These are phyloP conservation scores for Sebastes wilsoni DNA, from an alignment of 2,797 vertebrate genomes.

Conservation along the genomic window DNA sequence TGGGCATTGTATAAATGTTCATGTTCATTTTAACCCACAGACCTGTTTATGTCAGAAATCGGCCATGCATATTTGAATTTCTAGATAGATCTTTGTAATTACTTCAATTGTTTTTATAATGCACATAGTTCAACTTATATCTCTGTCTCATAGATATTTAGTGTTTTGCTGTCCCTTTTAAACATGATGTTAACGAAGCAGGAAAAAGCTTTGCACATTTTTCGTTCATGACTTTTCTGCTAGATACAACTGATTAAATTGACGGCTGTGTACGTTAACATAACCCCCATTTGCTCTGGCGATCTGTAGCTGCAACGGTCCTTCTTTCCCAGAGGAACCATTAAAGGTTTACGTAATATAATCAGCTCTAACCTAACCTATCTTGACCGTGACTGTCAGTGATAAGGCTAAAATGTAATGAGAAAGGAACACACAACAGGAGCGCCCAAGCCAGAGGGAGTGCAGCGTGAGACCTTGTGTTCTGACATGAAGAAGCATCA, in stretches of 20 bases:
- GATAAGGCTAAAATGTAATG: not conserved
- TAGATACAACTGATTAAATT: not conserved
- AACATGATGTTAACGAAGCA: not conserved
- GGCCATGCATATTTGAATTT: not conserved
- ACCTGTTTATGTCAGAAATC: not conserved
- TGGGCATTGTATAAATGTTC: not conserved
- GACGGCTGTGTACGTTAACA: not conserved
- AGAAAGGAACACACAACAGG: conserved; percentile 3
- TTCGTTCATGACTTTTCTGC: not conserved
- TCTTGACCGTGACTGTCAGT: not conserved
- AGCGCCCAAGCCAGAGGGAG: conserved; percentile 10
- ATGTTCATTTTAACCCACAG: not conserved
- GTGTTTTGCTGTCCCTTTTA: not conserved
- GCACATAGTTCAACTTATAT: not conserved
- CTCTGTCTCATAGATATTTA: not conserved
- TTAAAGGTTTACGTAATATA: not conserved
- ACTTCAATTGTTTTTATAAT: not conserved
- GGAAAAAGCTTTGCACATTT: not conserved
- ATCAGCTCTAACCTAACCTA: not conserved
- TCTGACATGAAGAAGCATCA: conserved; percentile 55
- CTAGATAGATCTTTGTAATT: not conserved
- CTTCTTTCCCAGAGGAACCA: not conserved
- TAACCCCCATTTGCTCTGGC: not conserved
- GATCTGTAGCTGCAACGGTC: not conserved
- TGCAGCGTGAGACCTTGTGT: conserved; percentile 50